phyloP scores from a whole-genome alignment of 2,797 vertebrate species.

The Xyrichtys novacula region DNA sequence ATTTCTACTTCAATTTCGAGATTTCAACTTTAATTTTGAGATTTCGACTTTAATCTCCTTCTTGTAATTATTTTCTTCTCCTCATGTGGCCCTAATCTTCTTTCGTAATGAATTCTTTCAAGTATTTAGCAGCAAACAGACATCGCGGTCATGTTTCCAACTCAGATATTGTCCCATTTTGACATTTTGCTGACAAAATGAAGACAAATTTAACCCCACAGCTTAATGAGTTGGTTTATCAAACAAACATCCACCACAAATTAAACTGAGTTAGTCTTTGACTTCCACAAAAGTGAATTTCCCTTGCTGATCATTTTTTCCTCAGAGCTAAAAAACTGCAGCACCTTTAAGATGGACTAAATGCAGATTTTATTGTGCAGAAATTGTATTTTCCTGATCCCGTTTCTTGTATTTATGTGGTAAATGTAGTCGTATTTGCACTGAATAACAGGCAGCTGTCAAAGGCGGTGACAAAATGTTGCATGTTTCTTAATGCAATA shows the following conservation, averaged over 20 bases:
- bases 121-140: slow-evolving; percentile 21
- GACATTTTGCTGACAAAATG: neutral
- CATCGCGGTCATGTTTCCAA: slow-evolving; percentile 1
- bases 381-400: no score
- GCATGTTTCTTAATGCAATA: neutral
- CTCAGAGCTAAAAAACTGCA: neutral
- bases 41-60: no score
- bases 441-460: slow-evolving; percentile 26
- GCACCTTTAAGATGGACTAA: no score
- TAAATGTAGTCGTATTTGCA: slow-evolving; percentile 26
- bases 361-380: no score
- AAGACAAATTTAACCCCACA: neutral
- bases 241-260: neutral
- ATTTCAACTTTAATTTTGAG: no score
- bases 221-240: neutral
- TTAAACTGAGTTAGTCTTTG: slow-evolving; percentile 29
- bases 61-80: no score
- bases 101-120: slow-evolving; percentile 29
- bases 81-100: no score
- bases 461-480: slow-evolving; percentile 1
- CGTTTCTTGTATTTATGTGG: neutral
- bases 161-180: neutral
- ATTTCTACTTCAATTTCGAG: no score
- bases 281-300: slow-evolving; percentile 25
- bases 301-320: slow-evolving; percentile 5